Evolutionary conservation across 2,797 vertebrate genomes (phyloP), one percentile per base, ranked within the genome.

Genomic region (Lateolabrax maculatus): DNA sequence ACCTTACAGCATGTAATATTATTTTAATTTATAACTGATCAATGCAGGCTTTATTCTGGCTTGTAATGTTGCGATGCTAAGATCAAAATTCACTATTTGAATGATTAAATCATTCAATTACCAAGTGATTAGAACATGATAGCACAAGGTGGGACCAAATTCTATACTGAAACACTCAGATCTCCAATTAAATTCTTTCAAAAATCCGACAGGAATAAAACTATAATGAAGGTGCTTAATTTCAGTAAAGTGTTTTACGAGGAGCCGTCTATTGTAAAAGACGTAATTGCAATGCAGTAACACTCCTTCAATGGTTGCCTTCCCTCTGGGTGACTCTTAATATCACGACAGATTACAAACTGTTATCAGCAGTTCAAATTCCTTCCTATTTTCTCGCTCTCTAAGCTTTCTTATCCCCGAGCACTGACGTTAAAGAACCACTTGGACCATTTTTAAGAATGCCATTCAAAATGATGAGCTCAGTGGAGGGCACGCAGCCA

Each of bases 391-490:
- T 78, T 56, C 56, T 41, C 13, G 1, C 44, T 78, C 44, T 56
- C n/a, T 34, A 36, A 61, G 41, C 34, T 68, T 75, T 36, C 11
- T 70, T 57, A 69, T 73, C 56, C 29, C 49, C 1, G 0, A 60
- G 68, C 53, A 13, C 29, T 48, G 49, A 83, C 56, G 71, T 74
- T 65, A 66, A 80, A 27, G 71, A 83, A 71, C 66, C 46, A 77
- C 31, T 60, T 68, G 55, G 70, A 23, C 34, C 64, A 25, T 71
- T 77, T 84, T 80, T 83, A 76, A 80, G 43, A 77, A 63, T 81
- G 77, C 77, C 74, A 85, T 79, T 92, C 56, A 90, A 74, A 85
- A 60, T 25, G 62, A 92, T 83, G 79, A 90, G 83, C 64, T 87
- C 73, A 71, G 64, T 12, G 37, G 76, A 85, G 68, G 74, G 75